phyloP scores from a whole-genome alignment of 2,888 invertebrate genomes.

The Mythimna loreyi region DNA sequence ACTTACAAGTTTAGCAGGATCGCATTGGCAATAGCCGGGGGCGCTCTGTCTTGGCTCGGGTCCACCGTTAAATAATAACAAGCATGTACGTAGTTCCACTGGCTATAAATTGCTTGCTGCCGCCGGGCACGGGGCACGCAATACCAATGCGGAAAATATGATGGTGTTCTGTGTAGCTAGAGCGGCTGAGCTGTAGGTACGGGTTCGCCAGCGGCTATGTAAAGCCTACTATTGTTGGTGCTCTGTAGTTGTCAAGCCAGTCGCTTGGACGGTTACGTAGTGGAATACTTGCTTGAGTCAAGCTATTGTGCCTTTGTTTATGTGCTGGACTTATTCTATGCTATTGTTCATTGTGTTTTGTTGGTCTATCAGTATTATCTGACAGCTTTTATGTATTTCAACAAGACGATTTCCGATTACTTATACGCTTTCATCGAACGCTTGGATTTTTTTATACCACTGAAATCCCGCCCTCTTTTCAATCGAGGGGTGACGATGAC shows the following conservation, averaged over 20 bases:
- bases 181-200: slow-evolving; percentile 58
- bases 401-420: neutral
- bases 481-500: slow-evolving; percentile 9
- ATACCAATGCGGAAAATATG: slow-evolving; percentile 89
- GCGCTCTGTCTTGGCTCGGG: slow-evolving; percentile 78
- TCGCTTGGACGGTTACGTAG: slow-evolving; percentile 57
- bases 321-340: slow-evolving; percentile 29
- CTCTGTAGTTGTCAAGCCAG: slow-evolving; percentile 68
- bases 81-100: slow-evolving; percentile 81
- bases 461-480: slow-evolving; percentile 11
- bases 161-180: slow-evolving; percentile 70
- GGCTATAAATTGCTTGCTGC: slow-evolving; percentile 89
- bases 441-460: slow-evolving; percentile 1
- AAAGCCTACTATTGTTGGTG: slow-evolving; percentile 76
- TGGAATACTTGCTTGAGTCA: slow-evolving; percentile 42
- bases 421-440: neutral
- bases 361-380: neutral
- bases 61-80: slow-evolving; percentile 87
- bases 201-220: slow-evolving; percentile 72
- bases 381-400: neutral
- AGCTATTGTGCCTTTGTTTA: slow-evolving; percentile 52
- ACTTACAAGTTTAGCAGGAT: slow-evolving; percentile 79
- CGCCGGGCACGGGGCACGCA: slow-evolving; percentile 89
- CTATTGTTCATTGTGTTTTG: slow-evolving; percentile 9
- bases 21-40: slow-evolving; percentile 82